Percentiles rank a stretch among this genome's conserved stretches.
Evolutionary conservation across 2,113 vertebrate species (phyloP).

Genomic region (Heterotis niloticus): DNA sequence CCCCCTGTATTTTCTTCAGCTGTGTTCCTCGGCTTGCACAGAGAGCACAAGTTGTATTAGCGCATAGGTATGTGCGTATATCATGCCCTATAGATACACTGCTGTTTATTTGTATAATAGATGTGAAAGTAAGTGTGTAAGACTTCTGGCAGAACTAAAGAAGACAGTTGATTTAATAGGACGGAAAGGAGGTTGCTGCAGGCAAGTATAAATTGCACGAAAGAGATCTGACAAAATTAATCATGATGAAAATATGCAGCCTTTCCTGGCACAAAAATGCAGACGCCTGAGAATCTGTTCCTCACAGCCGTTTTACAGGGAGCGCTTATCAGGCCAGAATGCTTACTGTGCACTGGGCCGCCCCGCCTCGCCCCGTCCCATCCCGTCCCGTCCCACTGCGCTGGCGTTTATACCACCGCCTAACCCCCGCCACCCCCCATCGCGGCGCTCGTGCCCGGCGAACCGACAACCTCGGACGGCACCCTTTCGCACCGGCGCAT

Average conservation of each 20-base stretch:
- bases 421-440: conserved; percentile 5
- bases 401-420: conserved; percentile 21
- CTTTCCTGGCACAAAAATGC: conserved; percentile 54
- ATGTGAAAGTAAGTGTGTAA: neutral
- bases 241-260: conserved; percentile 56
- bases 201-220: conserved; percentile 54
- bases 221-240: conserved; percentile 59
- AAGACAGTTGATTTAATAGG: conserved; percentile 52
- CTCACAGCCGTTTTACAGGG: conserved; percentile 37
- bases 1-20: neutral
- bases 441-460: no score
- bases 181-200: conserved; percentile 41
- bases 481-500: no score
- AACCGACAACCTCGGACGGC: no score
- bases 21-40: neutral
- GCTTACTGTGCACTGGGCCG: conserved; percentile 19
- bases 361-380: neutral
- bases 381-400: conserved; percentile 21
- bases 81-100: neutral
- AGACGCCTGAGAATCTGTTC: conserved; percentile 51
- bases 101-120: neutral
- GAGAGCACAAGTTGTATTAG: neutral
- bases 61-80: neutral
- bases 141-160: conserved; percentile 26
- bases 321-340: conserved; percentile 27